Conservation (phyloP, 2,888 invertebrate species). For the Acronicta leporina region DNA sequence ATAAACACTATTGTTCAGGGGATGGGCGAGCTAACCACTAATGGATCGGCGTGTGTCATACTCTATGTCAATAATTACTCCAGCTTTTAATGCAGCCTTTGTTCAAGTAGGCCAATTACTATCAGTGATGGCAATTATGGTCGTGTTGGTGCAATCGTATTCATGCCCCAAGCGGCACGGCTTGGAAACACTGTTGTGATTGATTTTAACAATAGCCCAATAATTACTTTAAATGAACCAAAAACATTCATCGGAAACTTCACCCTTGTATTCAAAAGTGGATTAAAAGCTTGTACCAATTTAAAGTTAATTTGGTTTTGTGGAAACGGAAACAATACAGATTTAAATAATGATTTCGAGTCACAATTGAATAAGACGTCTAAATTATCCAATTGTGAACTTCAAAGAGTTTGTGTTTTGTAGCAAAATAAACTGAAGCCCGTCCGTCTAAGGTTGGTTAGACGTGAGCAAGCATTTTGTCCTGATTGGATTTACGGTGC, state of each 20-base stretch:
- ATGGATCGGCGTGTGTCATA: constrained; percentile 77
- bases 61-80: constrained; percentile 77
- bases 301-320: constrained; percentile 40
- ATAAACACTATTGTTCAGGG: constrained; percentile 36
- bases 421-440: constrained; percentile 38
- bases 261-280: constrained; percentile 19
- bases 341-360: constrained; percentile 52
- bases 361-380: constrained; percentile 49
- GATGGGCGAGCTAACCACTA: constrained; percentile 69
- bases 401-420: constrained; percentile 26
- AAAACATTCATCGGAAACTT: constrained; percentile 27
- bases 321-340: constrained; percentile 50
- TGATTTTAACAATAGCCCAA: constrained; percentile 54
- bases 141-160: constrained; percentile 59
- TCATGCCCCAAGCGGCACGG: constrained; percentile 27
- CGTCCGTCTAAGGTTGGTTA: constrained; percentile 41
- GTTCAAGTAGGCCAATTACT: constrained; percentile 80
- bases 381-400: constrained; percentile 52
- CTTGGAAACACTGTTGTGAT: constrained; percentile 42
- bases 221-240: constrained; percentile 45
- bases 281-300: constrained; percentile 45
- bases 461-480: constrained; percentile 2
- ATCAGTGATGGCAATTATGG: constrained; percentile 70
- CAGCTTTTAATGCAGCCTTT: constrained; percentile 79
- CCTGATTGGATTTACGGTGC: constrained; percentile 40